phyloP scores from a whole-genome alignment of 2,888 invertebrate species.

The Strigamia transsilvanica region DNA sequence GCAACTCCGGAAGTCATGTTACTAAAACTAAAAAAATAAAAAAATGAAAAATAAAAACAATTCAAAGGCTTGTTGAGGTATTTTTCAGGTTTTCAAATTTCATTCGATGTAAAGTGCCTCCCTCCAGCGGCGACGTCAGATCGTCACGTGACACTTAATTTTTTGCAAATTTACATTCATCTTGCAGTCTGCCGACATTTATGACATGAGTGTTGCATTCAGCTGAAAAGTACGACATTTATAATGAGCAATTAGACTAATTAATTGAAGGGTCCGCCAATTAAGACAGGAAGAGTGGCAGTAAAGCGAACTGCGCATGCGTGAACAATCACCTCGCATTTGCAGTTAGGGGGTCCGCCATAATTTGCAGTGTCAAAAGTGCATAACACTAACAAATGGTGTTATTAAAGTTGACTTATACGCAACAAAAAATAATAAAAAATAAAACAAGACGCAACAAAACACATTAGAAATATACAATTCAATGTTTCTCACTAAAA shows the following conservation, averaged over 20 bases:
- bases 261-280: constrained; percentile 38
- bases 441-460: too few relatives aligned
- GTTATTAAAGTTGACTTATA: constrained; percentile 3
- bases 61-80: too few relatives aligned
- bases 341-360: constrained; percentile 35
- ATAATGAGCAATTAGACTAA: constrained; percentile 38
- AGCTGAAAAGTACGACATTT: constrained; percentile 38
- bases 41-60: too few relatives aligned
- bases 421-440: not conserved
- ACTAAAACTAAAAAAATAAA: too few relatives aligned
- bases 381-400: constrained; percentile 9
- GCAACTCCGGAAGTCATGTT: too few relatives aligned
- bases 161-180: constrained; percentile 11
- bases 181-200: constrained; percentile 7
- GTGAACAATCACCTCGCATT: constrained; percentile 35
- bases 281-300: constrained; percentile 33
- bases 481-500: too few relatives aligned
- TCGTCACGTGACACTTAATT: not conserved
- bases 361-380: constrained; percentile 35
- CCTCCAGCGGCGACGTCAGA: not conserved
- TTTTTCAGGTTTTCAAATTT: too few relatives aligned
- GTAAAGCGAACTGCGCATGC: constrained; percentile 38
- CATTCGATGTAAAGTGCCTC: not conserved
- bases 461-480: too few relatives aligned
- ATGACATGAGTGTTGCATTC: constrained; percentile 29